Conservation (phyloP, 2,888 invertebrate species). For the Watsonalla binaria region DNA sequence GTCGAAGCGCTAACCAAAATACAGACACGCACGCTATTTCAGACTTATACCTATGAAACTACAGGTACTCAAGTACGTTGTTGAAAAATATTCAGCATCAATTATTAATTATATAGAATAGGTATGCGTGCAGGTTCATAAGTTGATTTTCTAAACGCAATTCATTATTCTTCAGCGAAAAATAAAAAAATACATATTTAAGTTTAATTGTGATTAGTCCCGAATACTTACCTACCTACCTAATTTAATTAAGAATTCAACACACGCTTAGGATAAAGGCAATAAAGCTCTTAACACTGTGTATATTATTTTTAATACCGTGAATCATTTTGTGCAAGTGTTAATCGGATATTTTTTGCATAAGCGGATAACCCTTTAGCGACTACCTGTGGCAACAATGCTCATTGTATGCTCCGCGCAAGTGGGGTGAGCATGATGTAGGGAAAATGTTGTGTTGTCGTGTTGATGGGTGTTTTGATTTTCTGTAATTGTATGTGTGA, state of each 20-base stretch:
- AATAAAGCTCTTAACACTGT: constrained; percentile 47
- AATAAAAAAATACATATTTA: too few relatives aligned
- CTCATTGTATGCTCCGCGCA: constrained; percentile 52
- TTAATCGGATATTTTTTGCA: constrained; percentile 77
- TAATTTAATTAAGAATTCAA: constrained; percentile 21
- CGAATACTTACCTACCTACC: neutral
- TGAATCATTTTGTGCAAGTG: constrained; percentile 54
- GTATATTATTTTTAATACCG: constrained; percentile 47
- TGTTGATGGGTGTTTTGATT: constrained; percentile 16
- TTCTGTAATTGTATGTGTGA: constrained; percentile 3
- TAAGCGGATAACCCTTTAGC: constrained; percentile 76
- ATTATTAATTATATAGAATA: too few relatives aligned
- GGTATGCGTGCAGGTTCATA: too few relatives aligned
- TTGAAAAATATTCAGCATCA: too few relatives aligned
- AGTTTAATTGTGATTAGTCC: neutral
- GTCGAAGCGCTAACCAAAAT: constrained; percentile 61
- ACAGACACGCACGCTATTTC: constrained; percentile 49
- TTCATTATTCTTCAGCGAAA: too few relatives aligned
- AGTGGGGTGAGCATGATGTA: constrained; percentile 43
- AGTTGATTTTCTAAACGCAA: too few relatives aligned
- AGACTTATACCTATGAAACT: neutral
- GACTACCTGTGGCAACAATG: constrained; percentile 63
- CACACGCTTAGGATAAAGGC: constrained; percentile 42
- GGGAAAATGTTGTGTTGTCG: constrained; percentile 30
- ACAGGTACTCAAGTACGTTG: too few relatives aligned